Percentiles rank a stretch among this genome's conserved stretches.
These are phyloP conservation scores for Notarius lentiginosus DNA, from an alignment of 2,113 vertebrate species.

Conservation along the genomic window DNA sequence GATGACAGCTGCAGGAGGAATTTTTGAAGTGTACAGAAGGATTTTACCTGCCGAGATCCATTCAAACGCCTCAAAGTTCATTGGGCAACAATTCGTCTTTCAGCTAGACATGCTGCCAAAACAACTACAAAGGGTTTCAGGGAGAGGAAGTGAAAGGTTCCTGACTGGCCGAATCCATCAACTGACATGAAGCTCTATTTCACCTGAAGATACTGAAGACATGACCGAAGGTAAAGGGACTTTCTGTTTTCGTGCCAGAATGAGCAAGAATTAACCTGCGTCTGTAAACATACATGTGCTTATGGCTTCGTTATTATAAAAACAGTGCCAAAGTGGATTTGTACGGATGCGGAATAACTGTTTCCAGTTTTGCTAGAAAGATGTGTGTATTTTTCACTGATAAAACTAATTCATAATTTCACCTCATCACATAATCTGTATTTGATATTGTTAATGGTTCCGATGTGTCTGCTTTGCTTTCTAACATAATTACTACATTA, in stretches of 20 bases:
- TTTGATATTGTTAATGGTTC: too few relatives aligned
- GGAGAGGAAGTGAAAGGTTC: neutral
- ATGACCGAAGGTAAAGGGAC: neutral
- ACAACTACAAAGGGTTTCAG: neutral
- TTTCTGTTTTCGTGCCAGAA: neutral
- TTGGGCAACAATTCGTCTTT: slow-evolving; percentile 11
- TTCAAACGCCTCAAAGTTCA: neutral
- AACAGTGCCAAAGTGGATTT: neutral
- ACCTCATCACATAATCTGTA: too few relatives aligned
- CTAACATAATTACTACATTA: too few relatives aligned
- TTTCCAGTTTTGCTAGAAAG: too few relatives aligned
- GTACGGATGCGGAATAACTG: neutral
- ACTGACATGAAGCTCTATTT: neutral
- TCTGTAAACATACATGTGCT: neutral
- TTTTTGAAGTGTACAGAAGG: slow-evolving; percentile 9
- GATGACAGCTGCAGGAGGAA: slow-evolving; percentile 2
- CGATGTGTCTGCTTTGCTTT: too few relatives aligned
- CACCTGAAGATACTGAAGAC: neutral
- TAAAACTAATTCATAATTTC: too few relatives aligned
- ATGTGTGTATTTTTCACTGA: too few relatives aligned
- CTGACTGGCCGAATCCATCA: neutral
- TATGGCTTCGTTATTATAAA: neutral
- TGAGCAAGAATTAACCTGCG: neutral
- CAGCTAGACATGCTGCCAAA: neutral
- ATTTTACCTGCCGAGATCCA: neutral